These are phyloP conservation scores for Zoanthus sociatus DNA, from an alignment of 92 coral and sea anemone genomes.

Conservation along the genomic window DNA sequence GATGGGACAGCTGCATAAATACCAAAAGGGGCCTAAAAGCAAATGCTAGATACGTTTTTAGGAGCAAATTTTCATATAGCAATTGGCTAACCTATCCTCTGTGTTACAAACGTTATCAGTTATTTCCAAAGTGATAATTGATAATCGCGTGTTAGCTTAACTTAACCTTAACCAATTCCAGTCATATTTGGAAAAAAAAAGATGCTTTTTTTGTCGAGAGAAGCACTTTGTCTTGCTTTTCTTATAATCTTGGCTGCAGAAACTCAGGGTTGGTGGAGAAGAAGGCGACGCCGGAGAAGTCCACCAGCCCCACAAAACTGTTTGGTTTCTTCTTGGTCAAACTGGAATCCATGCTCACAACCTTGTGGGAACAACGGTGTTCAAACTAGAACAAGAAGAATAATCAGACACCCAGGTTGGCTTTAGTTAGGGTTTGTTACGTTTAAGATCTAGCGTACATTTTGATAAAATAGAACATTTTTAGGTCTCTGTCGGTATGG, in stretches of 20 bases:
- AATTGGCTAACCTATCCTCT: too few species aligned
- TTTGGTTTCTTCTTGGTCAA: slow-evolving; percentile 42
- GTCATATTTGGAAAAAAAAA: not conserved
- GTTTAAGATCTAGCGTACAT: not conserved
- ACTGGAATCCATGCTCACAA: slow-evolving; percentile 59
- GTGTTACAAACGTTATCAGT: too few species aligned
- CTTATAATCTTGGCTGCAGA: slow-evolving; percentile 3
- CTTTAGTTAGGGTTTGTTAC: not conserved
- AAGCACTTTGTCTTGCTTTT: not conserved
- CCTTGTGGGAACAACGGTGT: slow-evolving; percentile 66
- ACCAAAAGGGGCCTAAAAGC: too few species aligned
- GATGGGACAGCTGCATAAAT: too few species aligned
- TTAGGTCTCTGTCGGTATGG: too few species aligned
- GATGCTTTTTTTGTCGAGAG: not conserved
- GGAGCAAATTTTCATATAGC: too few species aligned
- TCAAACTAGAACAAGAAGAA: slow-evolving; percentile 40
- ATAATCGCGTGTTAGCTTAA: too few species aligned
- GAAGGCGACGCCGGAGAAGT: slow-evolving; percentile 50
- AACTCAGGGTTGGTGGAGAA: slow-evolving; percentile 32
- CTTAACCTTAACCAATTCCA: not conserved
- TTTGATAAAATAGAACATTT: not conserved
- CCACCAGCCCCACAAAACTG: slow-evolving; percentile 55
- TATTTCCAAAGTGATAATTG: too few species aligned
- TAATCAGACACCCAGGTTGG: slow-evolving; percentile 7
- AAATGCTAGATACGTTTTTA: too few species aligned